Evolutionary conservation across 2,888 invertebrate species (phyloP).

Genomic region (Brassicogethes aeneus): DNA sequence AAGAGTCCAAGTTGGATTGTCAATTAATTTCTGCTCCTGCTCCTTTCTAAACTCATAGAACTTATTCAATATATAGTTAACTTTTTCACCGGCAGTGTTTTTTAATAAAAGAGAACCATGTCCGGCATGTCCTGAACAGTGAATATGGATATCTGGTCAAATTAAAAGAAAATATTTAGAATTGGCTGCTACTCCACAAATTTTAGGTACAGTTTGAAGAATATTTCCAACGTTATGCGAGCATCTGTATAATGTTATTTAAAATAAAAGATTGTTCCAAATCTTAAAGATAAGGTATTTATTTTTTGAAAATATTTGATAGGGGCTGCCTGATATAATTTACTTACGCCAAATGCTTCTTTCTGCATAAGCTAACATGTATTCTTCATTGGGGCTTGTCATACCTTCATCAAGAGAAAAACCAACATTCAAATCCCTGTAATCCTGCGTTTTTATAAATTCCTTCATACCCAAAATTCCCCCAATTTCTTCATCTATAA

Average conservation of each 20-base stretch:
- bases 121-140: conserved; percentile 74
- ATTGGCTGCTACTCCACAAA: no score
- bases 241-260: no score
- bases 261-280: no score
- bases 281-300: no score
- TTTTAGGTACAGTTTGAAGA: no score
- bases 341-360: conserved; percentile 77
- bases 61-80: conserved; percentile 60
- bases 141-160: conserved; percentile 61
- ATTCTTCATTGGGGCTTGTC: conserved; percentile 58
- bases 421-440: conserved; percentile 69
- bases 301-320: no score
- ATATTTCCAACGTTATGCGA: no score
- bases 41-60: conserved; percentile 61
- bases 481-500: conserved; percentile 81
- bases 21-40: conserved; percentile 57
- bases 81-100: conserved; percentile 78
- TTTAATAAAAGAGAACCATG: conserved; percentile 78
- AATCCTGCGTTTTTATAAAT: conserved; percentile 65
- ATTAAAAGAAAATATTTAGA: conserved; percentile 6
- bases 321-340: no score
- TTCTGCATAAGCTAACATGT: conserved; percentile 64
- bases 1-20: conserved; percentile 55
- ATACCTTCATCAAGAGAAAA: conserved; percentile 85
- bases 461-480: conserved; percentile 72